Percentiles rank a stretch among this genome's conserved stretches.
phyloP scores from a whole-genome alignment of 64 coral and sea anemone genomes.

The Trachythela sp. region DNA sequence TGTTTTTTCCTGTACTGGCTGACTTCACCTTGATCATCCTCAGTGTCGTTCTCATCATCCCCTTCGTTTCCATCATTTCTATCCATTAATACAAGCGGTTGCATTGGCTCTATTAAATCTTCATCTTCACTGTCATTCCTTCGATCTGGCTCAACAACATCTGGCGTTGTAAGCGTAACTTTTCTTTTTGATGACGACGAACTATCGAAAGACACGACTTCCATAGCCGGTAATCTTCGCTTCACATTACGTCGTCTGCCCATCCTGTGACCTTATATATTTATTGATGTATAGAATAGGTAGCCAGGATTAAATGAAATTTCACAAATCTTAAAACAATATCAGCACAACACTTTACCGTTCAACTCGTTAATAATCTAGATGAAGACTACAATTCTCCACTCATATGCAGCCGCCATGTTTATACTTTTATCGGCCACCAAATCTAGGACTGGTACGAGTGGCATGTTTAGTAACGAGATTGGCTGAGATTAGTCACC shows the following conservation, averaged over 20 bases:
- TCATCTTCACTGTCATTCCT: neutral
- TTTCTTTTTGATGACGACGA: neutral
- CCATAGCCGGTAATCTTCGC: neutral
- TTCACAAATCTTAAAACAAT: no score
- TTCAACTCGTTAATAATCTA: no score
- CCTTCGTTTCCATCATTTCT: no score
- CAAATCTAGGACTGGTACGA: no score
- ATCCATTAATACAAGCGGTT: neutral
- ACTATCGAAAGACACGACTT: neutral
- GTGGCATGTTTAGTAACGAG: neutral
- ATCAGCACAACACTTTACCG: no score
- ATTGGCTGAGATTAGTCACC: neutral
- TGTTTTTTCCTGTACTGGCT: neutral
- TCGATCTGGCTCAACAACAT: neutral
- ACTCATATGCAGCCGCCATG: no score
- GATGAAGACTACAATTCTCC: no score
- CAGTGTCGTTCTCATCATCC: neutral
- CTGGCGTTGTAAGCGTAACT: neutral
- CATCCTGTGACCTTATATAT: neutral
- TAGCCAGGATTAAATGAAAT: no score
- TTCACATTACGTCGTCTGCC: neutral
- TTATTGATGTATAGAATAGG: no score
- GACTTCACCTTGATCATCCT: neutral
- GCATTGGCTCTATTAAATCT: neutral
- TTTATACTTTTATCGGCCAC: neutral